Evolutionary conservation across 1,140 invertebrate genomes (phyloP).

Genomic region (Lineus longissimus): DNA sequence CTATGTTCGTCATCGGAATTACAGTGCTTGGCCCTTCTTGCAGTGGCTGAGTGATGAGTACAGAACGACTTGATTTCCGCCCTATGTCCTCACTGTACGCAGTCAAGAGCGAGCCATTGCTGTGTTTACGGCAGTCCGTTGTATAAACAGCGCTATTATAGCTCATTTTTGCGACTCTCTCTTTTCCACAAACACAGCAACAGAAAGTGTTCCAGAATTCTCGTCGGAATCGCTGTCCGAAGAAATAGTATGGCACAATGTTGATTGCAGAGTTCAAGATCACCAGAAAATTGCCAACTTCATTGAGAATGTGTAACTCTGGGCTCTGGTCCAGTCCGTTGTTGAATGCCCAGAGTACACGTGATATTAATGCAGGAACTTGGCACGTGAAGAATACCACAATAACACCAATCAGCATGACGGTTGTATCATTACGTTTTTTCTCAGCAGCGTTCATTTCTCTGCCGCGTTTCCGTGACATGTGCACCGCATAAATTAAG

Average conservation of each 20-base stretch:
- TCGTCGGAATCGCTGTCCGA: constrained; percentile 45
- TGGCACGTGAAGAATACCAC: constrained; percentile 52
- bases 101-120: no score
- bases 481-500: constrained; percentile 48
- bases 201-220: constrained; percentile 49
- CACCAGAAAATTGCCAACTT: constrained; percentile 49
- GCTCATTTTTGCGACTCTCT: no score
- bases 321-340: constrained; percentile 14
- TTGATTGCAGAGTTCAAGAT: constrained; percentile 52
- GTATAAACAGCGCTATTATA: no score
- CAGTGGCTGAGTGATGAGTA: no score
- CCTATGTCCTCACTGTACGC: no score
- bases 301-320: constrained; percentile 38
- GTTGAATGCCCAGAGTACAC: constrained; percentile 48
- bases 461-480: constrained; percentile 40
- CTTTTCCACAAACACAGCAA: constrained; percentile 22
- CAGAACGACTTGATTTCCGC: no score
- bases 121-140: no score
- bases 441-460: constrained; percentile 46
- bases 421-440: constrained; percentile 49
- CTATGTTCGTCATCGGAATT: no score
- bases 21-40: no score
- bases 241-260: constrained; percentile 54
- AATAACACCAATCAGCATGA: constrained; percentile 53
- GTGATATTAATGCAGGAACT: constrained; percentile 47